Evolutionary conservation across 2,888 invertebrate species (phyloP).

Genomic region (Macroteleia sp.): DNA sequence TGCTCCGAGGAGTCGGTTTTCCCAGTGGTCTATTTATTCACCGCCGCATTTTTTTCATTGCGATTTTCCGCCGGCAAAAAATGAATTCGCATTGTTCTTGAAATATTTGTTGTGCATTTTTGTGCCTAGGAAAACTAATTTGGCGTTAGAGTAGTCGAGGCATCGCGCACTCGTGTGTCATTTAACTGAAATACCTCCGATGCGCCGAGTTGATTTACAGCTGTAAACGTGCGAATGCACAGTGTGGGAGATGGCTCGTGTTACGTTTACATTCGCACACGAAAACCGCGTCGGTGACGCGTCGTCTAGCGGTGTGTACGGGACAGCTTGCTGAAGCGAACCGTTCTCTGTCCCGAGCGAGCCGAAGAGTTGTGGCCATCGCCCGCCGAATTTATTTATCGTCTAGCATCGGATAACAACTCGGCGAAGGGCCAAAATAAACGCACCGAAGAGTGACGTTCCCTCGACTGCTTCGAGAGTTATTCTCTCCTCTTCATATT

Average conservation of each 20-base stretch:
- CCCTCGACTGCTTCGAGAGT: constrained; percentile 39
- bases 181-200: constrained; percentile 82
- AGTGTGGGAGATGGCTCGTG: constrained; percentile 49
- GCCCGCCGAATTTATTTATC: constrained; percentile 80
- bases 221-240: constrained; percentile 62
- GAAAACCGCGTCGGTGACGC: constrained; percentile 59
- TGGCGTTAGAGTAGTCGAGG: constrained; percentile 32
- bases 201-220: constrained; percentile 82
- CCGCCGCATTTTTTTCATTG: background rate
- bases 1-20: background rate
- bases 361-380: constrained; percentile 76
- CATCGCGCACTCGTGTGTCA: constrained; percentile 75
- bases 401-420: constrained; percentile 65
- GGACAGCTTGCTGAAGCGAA: constrained; percentile 57
- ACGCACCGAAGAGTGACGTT: constrained; percentile 55
- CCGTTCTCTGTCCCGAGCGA: constrained; percentile 52
- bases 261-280: constrained; percentile 56
- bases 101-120: constrained; percentile 45
- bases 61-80: constrained; percentile 3
- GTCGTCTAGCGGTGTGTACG: constrained; percentile 52
- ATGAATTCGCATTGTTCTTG: constrained; percentile 41
- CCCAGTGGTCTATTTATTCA: background rate
- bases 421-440: constrained; percentile 61
- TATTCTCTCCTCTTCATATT: constrained; percentile 47
- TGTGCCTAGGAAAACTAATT: constrained; percentile 52